phyloP scores from a whole-genome alignment of 2,888 invertebrate species.

The Conus canariensis region DNA sequence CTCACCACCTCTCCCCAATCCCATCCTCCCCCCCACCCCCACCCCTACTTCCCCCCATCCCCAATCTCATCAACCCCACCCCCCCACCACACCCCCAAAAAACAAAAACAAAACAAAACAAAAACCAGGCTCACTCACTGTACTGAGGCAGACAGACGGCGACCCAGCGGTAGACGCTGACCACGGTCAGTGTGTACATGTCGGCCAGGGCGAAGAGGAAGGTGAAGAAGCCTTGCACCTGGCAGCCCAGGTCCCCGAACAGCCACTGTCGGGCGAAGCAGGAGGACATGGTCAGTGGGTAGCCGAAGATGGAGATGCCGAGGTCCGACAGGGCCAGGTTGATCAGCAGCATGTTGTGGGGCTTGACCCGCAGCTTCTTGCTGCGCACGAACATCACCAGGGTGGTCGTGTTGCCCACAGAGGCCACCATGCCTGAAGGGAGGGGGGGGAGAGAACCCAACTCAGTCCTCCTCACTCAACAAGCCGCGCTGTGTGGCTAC shows the following conservation, averaged over 20 bases:
- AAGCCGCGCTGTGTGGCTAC: no score
- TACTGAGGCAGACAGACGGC: conserved; percentile 53
- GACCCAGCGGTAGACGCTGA: conserved; percentile 57
- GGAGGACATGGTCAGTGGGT: conserved; percentile 52
- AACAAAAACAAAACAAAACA: no score
- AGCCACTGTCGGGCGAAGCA: conserved; percentile 51
- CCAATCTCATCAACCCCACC: no score
- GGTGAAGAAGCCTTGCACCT: conserved; percentile 54
- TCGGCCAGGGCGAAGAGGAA: conserved; percentile 51
- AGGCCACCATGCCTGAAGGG: conserved; percentile 26
- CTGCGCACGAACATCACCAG: conserved; percentile 34
- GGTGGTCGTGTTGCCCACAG: conserved; percentile 36
- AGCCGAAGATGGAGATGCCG: conserved; percentile 54
- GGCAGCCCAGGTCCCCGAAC: conserved; percentile 50
- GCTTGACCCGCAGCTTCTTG: conserved; percentile 38
- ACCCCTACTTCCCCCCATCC: no score
- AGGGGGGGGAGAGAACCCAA: background rate
- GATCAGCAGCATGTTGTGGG: conserved; percentile 53
- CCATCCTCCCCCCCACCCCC: no score
- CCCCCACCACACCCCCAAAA: no score
- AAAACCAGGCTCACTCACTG: conserved; percentile 44
- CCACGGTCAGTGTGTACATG: conserved; percentile 54
- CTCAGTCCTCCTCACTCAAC: no score
- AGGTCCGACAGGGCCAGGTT: conserved; percentile 58
- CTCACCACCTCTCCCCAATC: no score